Conservation (phyloP, 2,113 vertebrate genomes). For the Vulpes lagopus region DNA sequence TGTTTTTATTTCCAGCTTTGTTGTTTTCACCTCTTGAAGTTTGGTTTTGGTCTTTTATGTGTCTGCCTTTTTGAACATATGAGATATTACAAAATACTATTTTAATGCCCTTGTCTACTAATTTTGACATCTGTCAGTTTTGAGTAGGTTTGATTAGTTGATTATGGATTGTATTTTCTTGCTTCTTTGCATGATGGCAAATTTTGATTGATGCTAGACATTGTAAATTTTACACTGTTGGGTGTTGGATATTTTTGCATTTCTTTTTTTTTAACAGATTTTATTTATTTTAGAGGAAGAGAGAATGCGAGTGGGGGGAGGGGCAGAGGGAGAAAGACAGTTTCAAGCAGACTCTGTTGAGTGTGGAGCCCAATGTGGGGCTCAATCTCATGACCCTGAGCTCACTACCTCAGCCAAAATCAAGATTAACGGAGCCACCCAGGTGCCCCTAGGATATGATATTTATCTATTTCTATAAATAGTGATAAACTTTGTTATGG, state of each 20-base stretch:
- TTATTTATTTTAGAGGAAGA: not conserved
- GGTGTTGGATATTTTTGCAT: not conserved
- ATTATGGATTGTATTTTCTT: not conserved
- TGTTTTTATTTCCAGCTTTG: not conserved
- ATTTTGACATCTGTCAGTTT: constrained; percentile 32
- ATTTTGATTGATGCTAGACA: constrained; percentile 10
- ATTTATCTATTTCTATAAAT: constrained; percentile 21
- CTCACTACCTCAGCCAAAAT: not conserved
- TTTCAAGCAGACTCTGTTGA: not conserved
- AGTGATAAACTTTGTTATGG: not conserved
- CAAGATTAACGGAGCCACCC: not conserved
- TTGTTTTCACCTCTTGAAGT: constrained; percentile 2
- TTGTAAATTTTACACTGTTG: not conserved
- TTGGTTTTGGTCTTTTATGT: not conserved
- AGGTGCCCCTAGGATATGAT: not conserved
- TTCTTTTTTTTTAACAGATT: not conserved
- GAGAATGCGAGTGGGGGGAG: not conserved
- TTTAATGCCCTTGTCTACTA: constrained; percentile 41
- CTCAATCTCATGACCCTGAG: not conserved
- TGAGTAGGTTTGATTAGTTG: constrained; percentile 10
- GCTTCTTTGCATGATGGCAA: not conserved
- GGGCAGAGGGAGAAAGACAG: not conserved
- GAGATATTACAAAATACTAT: not conserved
- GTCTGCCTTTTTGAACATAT: not conserved
- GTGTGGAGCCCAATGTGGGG: not conserved